Conservation (phyloP, 2,797 vertebrate species). For the Epinephelus malabaricus region DNA sequence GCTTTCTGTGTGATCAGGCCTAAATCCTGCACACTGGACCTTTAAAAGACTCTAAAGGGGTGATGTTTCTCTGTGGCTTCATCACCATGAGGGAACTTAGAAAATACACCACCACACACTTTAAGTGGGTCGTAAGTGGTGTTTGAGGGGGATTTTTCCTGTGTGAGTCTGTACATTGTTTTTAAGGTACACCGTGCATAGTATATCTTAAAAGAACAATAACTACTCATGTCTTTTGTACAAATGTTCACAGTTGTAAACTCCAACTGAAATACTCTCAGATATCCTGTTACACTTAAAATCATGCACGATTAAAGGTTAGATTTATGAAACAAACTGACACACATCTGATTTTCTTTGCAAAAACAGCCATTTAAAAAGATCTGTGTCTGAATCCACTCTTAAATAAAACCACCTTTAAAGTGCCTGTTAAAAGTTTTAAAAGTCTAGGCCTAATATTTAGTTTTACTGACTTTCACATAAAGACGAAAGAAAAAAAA, state of each 20-base stretch:
- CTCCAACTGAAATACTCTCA: not conserved
- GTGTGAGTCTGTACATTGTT: no score
- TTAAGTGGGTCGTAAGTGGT: no score
- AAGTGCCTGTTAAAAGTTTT: fast-evolving
- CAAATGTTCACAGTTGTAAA: not conserved
- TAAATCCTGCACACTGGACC: no score
- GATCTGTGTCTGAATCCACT: not conserved
- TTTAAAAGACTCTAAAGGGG: no score
- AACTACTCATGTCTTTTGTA: not conserved
- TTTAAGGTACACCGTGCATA: no score
- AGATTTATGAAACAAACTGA: not conserved
- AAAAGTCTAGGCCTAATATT: not conserved
- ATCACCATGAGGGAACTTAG: no score
- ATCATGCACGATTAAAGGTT: no score
- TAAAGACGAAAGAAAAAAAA: not conserved
- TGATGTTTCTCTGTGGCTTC: no score
- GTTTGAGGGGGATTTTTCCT: no score
- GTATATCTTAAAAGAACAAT: not conserved
- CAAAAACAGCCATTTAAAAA: not conserved
- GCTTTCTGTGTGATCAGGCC: no score
- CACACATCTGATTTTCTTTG: not conserved
- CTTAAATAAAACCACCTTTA: not conserved
- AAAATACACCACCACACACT: no score
- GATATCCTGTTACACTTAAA: no score
- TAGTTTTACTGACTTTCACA: not conserved